A percentile compares a stretch with the other conserved stretches of the same genome.
Conservation (phyloP, 2,113 vertebrate genomes). For the Gadus chalcogrammus region DNA sequence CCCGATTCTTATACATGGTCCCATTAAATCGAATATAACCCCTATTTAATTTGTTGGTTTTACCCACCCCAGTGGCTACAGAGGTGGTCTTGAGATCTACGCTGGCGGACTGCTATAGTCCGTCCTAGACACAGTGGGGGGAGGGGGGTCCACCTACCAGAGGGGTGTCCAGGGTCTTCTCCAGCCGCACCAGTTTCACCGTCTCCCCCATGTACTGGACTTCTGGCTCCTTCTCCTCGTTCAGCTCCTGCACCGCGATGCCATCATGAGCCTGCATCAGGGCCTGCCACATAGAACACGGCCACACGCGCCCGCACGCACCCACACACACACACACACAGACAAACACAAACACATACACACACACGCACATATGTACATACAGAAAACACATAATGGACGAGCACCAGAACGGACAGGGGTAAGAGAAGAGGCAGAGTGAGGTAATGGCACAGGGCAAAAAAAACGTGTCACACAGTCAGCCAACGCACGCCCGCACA, state of each 20-base stretch:
- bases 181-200: slow-evolving; percentile 90
- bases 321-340: slow-evolving; percentile 3
- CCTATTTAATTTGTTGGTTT: no score
- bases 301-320: slow-evolving; percentile 13
- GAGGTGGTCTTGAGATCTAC: no score
- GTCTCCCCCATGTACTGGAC: slow-evolving; percentile 85
- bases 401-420: slow-evolving; percentile 18
- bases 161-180: slow-evolving; percentile 89
- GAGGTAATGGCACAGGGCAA: slow-evolving; percentile 9
- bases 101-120: no score
- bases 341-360: background rate
- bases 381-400: slow-evolving; percentile 12
- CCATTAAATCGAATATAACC: no score
- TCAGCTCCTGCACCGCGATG: slow-evolving; percentile 86
- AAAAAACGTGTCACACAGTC: no score
- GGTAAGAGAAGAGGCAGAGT: slow-evolving; percentile 19
- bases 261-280: slow-evolving; percentile 90
- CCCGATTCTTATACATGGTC: no score
- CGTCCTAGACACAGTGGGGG: background rate
- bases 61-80: no score
- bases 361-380: slow-evolving; percentile 3
- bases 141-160: slow-evolving; percentile 75
- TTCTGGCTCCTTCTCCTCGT: slow-evolving; percentile 77
- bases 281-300: slow-evolving; percentile 71
- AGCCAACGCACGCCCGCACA: no score